Conservation (phyloP, 2,113 vertebrate genomes). For the Geococcyx californianus region DNA sequence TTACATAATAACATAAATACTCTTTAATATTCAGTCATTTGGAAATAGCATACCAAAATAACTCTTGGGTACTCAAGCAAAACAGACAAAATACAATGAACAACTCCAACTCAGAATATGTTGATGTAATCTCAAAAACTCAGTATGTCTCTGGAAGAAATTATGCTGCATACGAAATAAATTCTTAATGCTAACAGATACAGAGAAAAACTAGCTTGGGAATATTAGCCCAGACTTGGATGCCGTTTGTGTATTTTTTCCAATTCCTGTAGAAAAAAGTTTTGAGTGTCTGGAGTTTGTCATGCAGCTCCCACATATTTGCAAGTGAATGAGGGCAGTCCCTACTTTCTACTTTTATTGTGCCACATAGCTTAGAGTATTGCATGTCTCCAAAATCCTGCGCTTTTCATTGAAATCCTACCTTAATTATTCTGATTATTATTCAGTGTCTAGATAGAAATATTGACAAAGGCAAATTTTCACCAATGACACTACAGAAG, state of each 20-base stretch:
- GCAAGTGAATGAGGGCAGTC: not conserved
- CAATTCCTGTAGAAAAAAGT: not conserved
- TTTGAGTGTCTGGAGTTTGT: not conserved
- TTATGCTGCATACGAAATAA: not conserved
- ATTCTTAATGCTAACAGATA: not conserved
- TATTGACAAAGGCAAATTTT: not conserved
- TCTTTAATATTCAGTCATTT: not conserved
- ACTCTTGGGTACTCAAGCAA: not conserved
- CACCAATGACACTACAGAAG: not conserved
- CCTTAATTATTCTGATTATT: not conserved
- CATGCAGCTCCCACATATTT: not conserved
- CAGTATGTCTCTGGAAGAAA: slow-evolving; percentile 6
- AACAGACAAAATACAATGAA: not conserved
- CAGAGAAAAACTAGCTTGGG: not conserved
- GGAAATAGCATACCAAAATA: not conserved
- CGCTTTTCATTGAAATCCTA: not conserved
- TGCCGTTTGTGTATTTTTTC: slow-evolving; percentile 12
- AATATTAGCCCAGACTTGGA: not conserved
- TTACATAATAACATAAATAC: not conserved
- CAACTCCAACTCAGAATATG: not conserved
- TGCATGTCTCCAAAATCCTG: not conserved
- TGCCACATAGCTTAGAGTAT: not conserved
- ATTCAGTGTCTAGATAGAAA: not conserved
- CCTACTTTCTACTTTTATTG: not conserved
- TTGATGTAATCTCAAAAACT: not conserved